phyloP scores from a whole-genome alignment of 2,888 invertebrate genomes.

The Eilema depressum region DNA sequence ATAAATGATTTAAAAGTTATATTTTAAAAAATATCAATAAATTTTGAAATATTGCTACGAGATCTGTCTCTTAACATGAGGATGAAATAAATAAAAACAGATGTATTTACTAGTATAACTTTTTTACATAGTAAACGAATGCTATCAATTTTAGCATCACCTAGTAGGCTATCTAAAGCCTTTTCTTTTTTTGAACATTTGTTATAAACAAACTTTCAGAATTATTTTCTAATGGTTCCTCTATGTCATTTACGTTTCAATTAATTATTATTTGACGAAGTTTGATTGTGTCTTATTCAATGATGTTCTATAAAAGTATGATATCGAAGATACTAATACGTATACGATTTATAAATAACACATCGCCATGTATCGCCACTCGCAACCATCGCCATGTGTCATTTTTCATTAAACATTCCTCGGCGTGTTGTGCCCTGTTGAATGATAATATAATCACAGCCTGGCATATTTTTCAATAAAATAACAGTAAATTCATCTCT shows the following conservation, averaged over 20 bases:
- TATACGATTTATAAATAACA: background rate
- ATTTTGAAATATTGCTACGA: too few species aligned
- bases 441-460: background rate
- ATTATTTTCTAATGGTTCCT: too few species aligned
- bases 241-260: background rate
- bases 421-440: background rate
- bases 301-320: background rate
- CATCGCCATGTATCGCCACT: background rate
- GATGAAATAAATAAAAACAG: too few species aligned
- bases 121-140: too few species aligned
- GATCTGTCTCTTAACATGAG: too few species aligned
- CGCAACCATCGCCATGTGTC: background rate
- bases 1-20: too few species aligned
- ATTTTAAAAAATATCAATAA: too few species aligned
- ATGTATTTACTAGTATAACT: too few species aligned
- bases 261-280: background rate
- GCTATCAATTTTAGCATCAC: too few species aligned
- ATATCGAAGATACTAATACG: background rate
- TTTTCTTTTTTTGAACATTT: too few species aligned
- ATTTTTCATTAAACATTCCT: constrained; percentile 1
- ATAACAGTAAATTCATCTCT: background rate
- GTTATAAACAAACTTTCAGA: too few species aligned
- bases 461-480: background rate
- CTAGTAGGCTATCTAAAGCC: too few species aligned
- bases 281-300: background rate